Evolutionary conservation across 2,888 invertebrate species (phyloP).

Genomic region (Tachina fera): DNA sequence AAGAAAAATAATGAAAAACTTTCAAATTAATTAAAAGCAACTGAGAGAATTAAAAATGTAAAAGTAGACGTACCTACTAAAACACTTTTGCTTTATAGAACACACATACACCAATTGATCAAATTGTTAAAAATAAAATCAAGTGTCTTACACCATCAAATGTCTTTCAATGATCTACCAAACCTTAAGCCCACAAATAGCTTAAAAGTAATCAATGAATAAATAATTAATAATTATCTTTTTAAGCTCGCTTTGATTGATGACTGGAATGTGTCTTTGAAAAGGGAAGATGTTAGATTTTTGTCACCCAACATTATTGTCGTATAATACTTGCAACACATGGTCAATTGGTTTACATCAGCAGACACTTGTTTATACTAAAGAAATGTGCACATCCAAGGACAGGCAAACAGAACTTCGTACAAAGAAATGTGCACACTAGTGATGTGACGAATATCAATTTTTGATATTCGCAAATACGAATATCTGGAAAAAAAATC

Average conservation of each 20-base stretch:
- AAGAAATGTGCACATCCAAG: background rate
- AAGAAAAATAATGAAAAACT: conserved; percentile 58
- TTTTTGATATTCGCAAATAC: too few species aligned
- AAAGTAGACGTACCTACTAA: conserved; percentile 4
- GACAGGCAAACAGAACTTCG: conserved; percentile 2
- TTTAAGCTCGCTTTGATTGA: too few species aligned
- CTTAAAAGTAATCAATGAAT: too few species aligned
- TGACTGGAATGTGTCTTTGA: too few species aligned
- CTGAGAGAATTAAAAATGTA: conserved; percentile 32
- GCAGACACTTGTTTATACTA: conserved; percentile 1
- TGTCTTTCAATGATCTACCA: too few species aligned
- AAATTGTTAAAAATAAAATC: background rate
- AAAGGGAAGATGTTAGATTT: too few species aligned
- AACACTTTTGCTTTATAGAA: background rate
- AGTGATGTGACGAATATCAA: too few species aligned
- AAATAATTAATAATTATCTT: too few species aligned
- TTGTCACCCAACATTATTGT: background rate
- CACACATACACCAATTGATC: background rate
- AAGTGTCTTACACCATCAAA: background rate
- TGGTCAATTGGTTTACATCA: background rate
- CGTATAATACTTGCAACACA: background rate
- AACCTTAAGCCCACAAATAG: too few species aligned
- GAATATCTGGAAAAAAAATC: too few species aligned
- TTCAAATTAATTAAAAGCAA: conserved; percentile 64
- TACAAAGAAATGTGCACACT: conserved; percentile 30